A percentile compares a stretch with the other conserved stretches of the same genome.
phyloP scores from a whole-genome alignment of 2,797 vertebrate genomes.

The Naso thynnoides region DNA sequence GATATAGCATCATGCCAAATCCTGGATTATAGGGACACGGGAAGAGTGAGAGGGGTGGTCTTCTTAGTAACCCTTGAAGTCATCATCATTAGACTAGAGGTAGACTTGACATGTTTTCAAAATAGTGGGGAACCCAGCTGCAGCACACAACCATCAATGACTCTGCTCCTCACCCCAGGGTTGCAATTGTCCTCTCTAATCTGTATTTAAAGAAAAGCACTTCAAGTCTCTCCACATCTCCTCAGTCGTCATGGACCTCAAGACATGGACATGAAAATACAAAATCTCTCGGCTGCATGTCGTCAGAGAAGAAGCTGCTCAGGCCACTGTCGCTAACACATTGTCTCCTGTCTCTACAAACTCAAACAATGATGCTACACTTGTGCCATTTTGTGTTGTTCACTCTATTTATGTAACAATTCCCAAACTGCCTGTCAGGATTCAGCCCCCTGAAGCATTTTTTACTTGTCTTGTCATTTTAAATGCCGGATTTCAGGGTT shows the following conservation, averaged over 20 bases:
- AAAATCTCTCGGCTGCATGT: background rate
- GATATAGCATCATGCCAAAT: slow-evolving; percentile 54
- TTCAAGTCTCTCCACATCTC: background rate
- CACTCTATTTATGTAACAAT: slow-evolving; percentile 32
- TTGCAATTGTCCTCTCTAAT: slow-evolving; percentile 24
- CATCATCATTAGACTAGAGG: slow-evolving; percentile 11
- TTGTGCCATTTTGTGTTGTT: background rate
- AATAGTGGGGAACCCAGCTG: slow-evolving; percentile 21
- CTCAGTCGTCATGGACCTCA: background rate
- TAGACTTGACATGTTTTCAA: slow-evolving; percentile 9
- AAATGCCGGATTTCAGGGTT: slow-evolving; percentile 24
- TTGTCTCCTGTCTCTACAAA: slow-evolving; percentile 13
- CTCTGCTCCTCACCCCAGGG: slow-evolving; percentile 1
- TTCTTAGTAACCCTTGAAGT: slow-evolving; percentile 32
- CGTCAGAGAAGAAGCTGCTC: background rate
- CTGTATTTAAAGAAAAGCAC: background rate
- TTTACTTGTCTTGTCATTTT: slow-evolving; percentile 19
- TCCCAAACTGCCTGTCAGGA: slow-evolving; percentile 5
- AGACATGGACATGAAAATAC: background rate
- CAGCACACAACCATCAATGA: background rate
- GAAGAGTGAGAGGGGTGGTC: slow-evolving; percentile 13
- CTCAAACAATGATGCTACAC: slow-evolving; percentile 9
- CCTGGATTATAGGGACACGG: slow-evolving; percentile 58
- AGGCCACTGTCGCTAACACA: background rate
- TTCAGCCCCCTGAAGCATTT: slow-evolving; percentile 25